These are phyloP conservation scores for Petrosia ficiformis DNA, from an alignment of 37 sponge, comb jelly and placozoan genomes.

Conservation along the genomic window DNA sequence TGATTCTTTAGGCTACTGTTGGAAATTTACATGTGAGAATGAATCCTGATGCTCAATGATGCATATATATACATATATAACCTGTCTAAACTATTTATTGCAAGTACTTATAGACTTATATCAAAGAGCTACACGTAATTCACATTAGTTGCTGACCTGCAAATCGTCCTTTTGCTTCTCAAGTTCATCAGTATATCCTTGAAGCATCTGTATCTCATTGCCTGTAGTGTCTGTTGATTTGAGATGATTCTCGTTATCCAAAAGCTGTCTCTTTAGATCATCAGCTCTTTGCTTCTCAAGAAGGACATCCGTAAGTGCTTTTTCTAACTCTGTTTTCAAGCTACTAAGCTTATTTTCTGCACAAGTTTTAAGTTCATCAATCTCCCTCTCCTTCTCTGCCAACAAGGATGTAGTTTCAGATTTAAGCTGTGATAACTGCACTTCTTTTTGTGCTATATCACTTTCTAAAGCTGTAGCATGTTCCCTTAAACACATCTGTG, in stretches of 20 bases:
- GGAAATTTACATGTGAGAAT: too few species aligned
- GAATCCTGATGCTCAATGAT: too few species aligned
- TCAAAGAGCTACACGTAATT: too few species aligned
- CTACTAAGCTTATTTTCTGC: constrained; percentile 3
- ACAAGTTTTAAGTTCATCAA: constrained; percentile 15
- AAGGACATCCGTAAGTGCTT: not conserved
- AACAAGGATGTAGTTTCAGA: constrained; percentile 17
- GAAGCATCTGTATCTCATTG: not conserved
- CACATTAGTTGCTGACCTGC: not conserved
- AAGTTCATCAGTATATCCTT: constrained; percentile 15
- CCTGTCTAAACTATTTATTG: too few species aligned
- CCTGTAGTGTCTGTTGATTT: not conserved
- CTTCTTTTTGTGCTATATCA: constrained; percentile 59
- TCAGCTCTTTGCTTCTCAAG: constrained; percentile 24
- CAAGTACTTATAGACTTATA: too few species aligned
- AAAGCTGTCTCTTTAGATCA: constrained; percentile 12
- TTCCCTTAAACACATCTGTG: constrained; percentile 55
- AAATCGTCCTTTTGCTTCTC: constrained; percentile 26
- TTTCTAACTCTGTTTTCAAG: constrained; percentile 16
- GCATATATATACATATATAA: too few species aligned
- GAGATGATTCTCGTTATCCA: not conserved
- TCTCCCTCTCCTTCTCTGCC: constrained; percentile 45
- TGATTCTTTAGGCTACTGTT: too few species aligned
- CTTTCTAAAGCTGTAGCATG: constrained; percentile 56
- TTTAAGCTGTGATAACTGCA: constrained; percentile 32